These are phyloP conservation scores for Limnephilus lunatus DNA, from an alignment of 2,888 invertebrate species.

Conservation along the genomic window DNA sequence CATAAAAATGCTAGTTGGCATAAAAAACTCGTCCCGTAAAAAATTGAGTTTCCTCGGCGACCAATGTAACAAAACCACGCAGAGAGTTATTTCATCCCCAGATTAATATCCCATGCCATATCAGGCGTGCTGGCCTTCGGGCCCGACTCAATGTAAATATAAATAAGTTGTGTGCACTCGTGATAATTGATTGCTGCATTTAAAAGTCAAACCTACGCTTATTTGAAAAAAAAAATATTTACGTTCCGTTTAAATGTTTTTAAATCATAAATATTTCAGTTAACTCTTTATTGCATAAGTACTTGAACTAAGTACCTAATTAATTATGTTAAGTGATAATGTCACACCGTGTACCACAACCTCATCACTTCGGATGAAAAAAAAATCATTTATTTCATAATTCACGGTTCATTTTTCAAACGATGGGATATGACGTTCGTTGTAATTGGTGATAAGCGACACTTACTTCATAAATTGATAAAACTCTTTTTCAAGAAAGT, in stretches of 20 bases:
- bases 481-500: too few relatives aligned
- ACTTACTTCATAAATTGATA: too few relatives aligned
- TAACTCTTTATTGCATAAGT: not conserved
- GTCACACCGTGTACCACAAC: too few relatives aligned
- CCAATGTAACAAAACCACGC: not conserved
- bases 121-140: slow-evolving; percentile 37
- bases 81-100: not conserved
- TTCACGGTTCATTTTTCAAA: too few relatives aligned
- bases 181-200: slow-evolving; percentile 32
- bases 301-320: not conserved
- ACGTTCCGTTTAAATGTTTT: too few relatives aligned
- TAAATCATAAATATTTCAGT: not conserved
- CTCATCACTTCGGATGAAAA: too few relatives aligned
- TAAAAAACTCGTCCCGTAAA: not conserved
- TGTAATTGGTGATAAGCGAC: too few relatives aligned
- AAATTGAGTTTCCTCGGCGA: not conserved
- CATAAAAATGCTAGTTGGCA: not conserved
- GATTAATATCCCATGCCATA: slow-evolving; percentile 12
- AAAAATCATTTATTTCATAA: too few relatives aligned
- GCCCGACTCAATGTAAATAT: slow-evolving; percentile 34
- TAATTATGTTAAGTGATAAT: not conserved
- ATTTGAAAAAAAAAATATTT: not conserved
- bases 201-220: slow-evolving; percentile 15
- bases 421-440: too few relatives aligned
- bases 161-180: slow-evolving; percentile 30